A percentile compares a stretch with the other conserved stretches of the same genome.
phyloP scores from a whole-genome alignment of 2,113 vertebrate genomes.

The Loxodonta africana region DNA sequence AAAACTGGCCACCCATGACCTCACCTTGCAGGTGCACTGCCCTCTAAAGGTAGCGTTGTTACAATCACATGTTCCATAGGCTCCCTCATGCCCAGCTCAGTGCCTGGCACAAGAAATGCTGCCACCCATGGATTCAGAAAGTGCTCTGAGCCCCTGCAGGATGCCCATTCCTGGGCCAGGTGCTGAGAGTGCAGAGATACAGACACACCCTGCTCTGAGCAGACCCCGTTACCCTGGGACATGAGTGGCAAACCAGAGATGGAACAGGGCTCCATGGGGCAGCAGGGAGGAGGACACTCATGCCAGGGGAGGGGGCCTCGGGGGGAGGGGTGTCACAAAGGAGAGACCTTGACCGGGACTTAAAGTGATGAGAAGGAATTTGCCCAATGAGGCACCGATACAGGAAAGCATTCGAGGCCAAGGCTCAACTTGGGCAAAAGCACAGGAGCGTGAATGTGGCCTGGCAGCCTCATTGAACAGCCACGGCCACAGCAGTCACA shows the following conservation, averaged over 20 bases:
- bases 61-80: not conserved
- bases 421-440: accelerated
- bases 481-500: not conserved
- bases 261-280: not conserved
- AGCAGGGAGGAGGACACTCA: not conserved
- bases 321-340: not conserved
- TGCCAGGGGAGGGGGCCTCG: not conserved
- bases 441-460: accelerated
- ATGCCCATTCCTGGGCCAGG: not conserved
- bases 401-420: not conserved
- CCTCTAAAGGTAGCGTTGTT: not conserved
- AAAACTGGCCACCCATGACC: too few relatives aligned
- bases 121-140: not conserved
- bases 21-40: too few relatives aligned
- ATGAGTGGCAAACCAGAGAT: not conserved
- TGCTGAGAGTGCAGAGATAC: not conserved
- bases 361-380: not conserved
- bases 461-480: accelerated
- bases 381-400: not conserved
- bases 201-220: not conserved
- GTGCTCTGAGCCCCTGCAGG: not conserved
- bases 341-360: not conserved
- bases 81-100: not conserved
- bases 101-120: not conserved
- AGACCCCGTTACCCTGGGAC: not conserved